A percentile compares a stretch with the other conserved stretches of the same genome.
Conservation (phyloP, 1,140 invertebrate species). For the Doryteuthis pealeii region DNA sequence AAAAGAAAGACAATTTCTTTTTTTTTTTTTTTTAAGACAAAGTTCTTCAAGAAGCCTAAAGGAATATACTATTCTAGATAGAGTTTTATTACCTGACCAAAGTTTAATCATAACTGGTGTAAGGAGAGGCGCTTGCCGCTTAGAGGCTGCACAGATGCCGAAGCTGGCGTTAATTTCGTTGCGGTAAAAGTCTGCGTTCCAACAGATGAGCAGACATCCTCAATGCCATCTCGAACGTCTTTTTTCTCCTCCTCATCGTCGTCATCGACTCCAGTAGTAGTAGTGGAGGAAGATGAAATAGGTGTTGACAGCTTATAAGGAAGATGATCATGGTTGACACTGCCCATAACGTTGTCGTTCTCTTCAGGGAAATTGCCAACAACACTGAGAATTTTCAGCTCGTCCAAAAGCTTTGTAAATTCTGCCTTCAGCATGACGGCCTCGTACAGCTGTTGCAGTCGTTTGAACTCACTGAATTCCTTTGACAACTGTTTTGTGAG, state of each 20-base stretch:
- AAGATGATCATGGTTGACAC: neutral
- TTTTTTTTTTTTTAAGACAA: no score
- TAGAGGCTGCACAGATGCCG: neutral
- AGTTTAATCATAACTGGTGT: constrained; percentile 3
- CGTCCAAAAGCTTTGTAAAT: neutral
- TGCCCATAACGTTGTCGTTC: neutral
- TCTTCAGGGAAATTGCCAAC: neutral
- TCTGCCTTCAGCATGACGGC: neutral
- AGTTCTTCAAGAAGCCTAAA: no score
- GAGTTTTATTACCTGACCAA: neutral
- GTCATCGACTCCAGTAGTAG: neutral
- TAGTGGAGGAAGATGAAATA: neutral
- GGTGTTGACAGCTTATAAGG: neutral
- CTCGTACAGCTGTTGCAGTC: neutral
- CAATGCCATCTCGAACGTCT: no score
- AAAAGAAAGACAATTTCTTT: no score
- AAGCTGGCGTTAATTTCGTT: constrained; percentile 4
- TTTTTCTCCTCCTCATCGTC: neutral
- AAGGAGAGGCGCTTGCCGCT: neutral
- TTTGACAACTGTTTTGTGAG: constrained; percentile 8
- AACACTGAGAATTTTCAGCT: constrained; percentile 8
- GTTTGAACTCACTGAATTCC: neutral
- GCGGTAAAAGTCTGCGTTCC: neutral
- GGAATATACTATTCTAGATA: neutral
- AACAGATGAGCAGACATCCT: neutral